A percentile compares a stretch with the other conserved stretches of the same genome.
These are phyloP conservation scores for Clostera curtula DNA, from an alignment of 2,888 invertebrate genomes.

Conservation along the genomic window DNA sequence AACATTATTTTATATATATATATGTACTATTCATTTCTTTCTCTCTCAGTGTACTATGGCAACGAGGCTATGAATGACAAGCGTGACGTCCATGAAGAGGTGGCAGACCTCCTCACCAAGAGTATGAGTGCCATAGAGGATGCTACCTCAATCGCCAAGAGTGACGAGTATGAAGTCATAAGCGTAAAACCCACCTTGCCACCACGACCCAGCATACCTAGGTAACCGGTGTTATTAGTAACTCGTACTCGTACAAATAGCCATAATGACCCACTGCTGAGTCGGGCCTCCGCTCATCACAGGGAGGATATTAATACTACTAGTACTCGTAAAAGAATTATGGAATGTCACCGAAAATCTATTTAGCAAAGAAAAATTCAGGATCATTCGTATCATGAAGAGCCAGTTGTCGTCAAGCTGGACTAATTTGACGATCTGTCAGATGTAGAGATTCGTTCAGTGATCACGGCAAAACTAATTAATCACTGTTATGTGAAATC, in stretches of 20 bases:
- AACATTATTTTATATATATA: background rate
- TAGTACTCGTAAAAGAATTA: too few species aligned
- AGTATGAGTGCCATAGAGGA: conserved; percentile 68
- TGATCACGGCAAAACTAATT: too few species aligned
- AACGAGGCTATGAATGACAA: conserved; percentile 71
- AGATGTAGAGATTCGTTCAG: too few species aligned
- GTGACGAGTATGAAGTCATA: conserved; percentile 83
- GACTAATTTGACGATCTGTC: too few species aligned
- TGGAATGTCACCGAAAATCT: too few species aligned
- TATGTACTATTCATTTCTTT: conserved; percentile 1
- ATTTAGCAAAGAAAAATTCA: too few species aligned
- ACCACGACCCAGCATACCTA: conserved; percentile 78
- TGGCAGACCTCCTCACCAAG: conserved; percentile 76
- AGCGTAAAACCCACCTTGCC: conserved; percentile 80
- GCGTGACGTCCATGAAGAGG: conserved; percentile 77
- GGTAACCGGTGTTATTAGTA: conserved; percentile 32
- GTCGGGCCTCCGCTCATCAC: background rate
- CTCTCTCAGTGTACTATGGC: conserved; percentile 73
- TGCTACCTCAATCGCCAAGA: conserved; percentile 57
- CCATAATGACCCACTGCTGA: background rate
- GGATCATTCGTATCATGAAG: too few species aligned
- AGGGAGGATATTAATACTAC: background rate
- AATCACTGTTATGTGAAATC: too few species aligned
- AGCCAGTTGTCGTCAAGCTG: too few species aligned
- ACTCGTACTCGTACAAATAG: background rate